Evolutionary conservation across 2,888 invertebrate genomes (phyloP), one percentile per base, ranked within the genome.

Genomic region (Xylota sylvarum): DNA sequence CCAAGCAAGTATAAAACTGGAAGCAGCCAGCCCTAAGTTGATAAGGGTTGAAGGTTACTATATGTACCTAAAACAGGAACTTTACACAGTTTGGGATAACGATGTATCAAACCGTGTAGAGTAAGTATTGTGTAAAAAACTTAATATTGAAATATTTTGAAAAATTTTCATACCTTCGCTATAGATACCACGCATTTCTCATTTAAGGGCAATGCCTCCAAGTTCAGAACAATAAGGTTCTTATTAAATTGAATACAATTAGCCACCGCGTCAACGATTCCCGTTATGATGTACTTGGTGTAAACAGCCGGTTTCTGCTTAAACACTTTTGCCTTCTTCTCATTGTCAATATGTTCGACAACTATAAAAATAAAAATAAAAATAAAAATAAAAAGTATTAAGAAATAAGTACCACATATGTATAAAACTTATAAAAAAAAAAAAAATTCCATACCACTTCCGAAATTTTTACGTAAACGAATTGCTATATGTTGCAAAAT

Each of bases 171-270:
- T 48, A 93, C 95, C 94, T 93, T 94, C 89, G 94, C 94, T 90
- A 93, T 93, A 3, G 94, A 94, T 32, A 94, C 94, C 37, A 96
- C 92, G 89, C 96, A 96, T 14, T 95, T 95, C 87, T 94, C 93
- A 87, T 94, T 94, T 58, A 97, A 90, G 0, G 96, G 96, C 30
- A 97, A 90, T 0, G 96, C 96, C 89, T 96, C 96, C 12, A 97
- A 91, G 83, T 95, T 94, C 30, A 97, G 90, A 5, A 94, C 93
- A 0, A 94, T 94, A 9, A 97, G 91, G 14, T 94, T 94, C 40
- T 94, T 93, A 14, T 95, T 96, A 87, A 94, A 94, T 27, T 94
- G 93, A 5, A 96, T 91, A 84, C 96, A 94, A 90, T 95, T 94
- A 0, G 94, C 93, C 3, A 95, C 89, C 1, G 96, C 95, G 88